Percentiles rank a stretch among this genome's conserved stretches.
phyloP scores from a whole-genome alignment of 2,888 invertebrate species.

The Erpobdella octoculata region DNA sequence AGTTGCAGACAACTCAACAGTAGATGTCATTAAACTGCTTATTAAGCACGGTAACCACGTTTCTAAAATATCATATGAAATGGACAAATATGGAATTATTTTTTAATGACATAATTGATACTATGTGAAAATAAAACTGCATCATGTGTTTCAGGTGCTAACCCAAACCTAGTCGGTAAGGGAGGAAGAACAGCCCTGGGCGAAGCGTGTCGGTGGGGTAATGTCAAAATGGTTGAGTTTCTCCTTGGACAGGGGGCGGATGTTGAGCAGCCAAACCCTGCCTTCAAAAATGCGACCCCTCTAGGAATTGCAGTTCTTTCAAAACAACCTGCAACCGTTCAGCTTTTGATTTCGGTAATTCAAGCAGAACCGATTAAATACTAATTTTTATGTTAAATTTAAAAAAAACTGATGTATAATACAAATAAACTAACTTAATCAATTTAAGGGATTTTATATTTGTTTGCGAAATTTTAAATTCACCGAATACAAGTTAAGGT shows the following conservation, averaged over 20 bases:
- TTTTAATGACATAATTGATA: not conserved
- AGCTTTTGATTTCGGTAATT: slow-evolving; percentile 34
- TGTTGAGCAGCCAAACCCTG: slow-evolving; percentile 33
- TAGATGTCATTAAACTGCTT: slow-evolving; percentile 28
- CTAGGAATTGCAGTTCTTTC: slow-evolving; percentile 34
- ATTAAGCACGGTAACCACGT: slow-evolving; percentile 19
- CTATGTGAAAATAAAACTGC: not conserved
- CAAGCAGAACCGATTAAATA: not conserved
- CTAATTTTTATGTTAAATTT: not conserved
- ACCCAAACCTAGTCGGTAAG: slow-evolving; percentile 34
- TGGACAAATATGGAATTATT: not conserved
- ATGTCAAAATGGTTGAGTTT: slow-evolving; percentile 34
- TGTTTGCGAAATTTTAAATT: not conserved
- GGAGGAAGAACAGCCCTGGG: slow-evolving; percentile 36
- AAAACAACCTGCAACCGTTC: slow-evolving; percentile 32
- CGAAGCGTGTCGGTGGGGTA: slow-evolving; percentile 36
- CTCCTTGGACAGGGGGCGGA: slow-evolving; percentile 34
- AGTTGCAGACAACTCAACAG: slow-evolving; percentile 22
- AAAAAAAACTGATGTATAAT: too few relatives aligned
- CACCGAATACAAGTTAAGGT: not conserved
- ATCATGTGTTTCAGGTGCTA: slow-evolving; percentile 32
- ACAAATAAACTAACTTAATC: not conserved
- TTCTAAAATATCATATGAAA: not conserved
- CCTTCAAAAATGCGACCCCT: slow-evolving; percentile 36
- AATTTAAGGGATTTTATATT: not conserved